These are phyloP conservation scores for Drosophila hamatofila DNA, from an alignment of 2,888 invertebrate species.

Conservation along the genomic window DNA sequence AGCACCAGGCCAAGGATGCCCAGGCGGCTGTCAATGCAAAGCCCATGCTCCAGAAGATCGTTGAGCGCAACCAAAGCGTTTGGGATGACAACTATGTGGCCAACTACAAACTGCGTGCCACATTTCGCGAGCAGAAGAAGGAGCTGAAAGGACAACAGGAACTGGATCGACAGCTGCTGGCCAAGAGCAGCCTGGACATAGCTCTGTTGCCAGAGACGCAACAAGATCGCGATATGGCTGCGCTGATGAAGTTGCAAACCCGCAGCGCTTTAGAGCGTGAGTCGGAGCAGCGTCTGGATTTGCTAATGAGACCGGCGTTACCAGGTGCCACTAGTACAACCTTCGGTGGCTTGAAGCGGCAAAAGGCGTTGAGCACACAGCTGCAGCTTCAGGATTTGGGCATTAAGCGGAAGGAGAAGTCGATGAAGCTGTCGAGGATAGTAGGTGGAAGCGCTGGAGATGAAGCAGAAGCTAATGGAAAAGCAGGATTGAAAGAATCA, in stretches of 20 bases:
- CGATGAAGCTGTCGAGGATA: not conserved
- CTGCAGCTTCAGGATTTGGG: constrained; percentile 81
- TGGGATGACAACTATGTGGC: constrained; percentile 97
- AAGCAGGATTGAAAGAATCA: not conserved
- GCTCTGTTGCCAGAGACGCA: constrained; percentile 91
- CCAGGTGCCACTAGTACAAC: constrained; percentile 86
- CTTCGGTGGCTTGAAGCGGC: constrained; percentile 87
- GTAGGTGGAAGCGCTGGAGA: not conserved
- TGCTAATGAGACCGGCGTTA: constrained; percentile 87
- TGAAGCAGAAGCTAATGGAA: not conserved
- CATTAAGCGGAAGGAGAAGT: constrained; percentile 74
- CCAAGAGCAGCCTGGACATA: constrained; percentile 92
- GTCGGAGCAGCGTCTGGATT: constrained; percentile 85
- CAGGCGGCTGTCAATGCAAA: constrained; percentile 89
- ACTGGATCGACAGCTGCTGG: constrained; percentile 89
- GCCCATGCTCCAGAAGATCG: constrained; percentile 90
- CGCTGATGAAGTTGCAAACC: constrained; percentile 90
- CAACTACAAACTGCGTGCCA: constrained; percentile 93
- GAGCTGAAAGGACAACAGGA: constrained; percentile 90
- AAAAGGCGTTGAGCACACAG: constrained; percentile 85
- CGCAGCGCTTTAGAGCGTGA: constrained; percentile 88
- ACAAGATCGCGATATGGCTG: constrained; percentile 92
- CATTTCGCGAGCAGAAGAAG: constrained; percentile 91
- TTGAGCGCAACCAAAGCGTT: constrained; percentile 91
- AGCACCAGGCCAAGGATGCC: constrained; percentile 94